Conservation (phyloP, 2,888 invertebrate genomes). For the Psylliodes chrysocephalus region DNA sequence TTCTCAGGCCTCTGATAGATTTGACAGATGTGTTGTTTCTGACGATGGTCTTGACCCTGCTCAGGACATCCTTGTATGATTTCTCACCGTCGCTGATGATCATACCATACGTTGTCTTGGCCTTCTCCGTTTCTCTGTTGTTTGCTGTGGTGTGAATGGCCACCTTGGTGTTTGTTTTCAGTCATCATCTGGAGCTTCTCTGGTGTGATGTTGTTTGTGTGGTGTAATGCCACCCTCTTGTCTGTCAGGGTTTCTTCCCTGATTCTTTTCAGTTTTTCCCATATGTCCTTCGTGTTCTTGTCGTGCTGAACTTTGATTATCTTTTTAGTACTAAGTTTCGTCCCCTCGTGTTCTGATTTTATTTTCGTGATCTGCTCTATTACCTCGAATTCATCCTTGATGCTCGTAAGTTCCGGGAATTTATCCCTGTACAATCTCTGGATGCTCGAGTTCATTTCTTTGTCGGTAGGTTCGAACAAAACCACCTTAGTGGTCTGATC, state of each 20-base stretch:
- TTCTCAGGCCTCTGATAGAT: not conserved
- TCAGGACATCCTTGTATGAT: not conserved
- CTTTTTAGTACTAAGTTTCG: not conserved
- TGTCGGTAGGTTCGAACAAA: conserved; percentile 27
- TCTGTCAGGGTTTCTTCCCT: not conserved
- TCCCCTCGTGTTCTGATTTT: not conserved
- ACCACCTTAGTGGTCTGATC: conserved; percentile 22
- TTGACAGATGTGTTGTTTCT: no score
- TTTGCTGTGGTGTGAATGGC: not conserved
- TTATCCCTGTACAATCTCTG: conserved; percentile 29
- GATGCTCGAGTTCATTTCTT: conserved; percentile 20
- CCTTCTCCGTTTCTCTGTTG: not conserved
- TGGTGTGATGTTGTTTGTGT: not conserved
- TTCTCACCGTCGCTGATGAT: conserved; percentile 2
- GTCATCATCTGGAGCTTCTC: not conserved
- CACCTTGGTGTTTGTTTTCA: not conserved
- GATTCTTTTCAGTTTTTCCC: not conserved
- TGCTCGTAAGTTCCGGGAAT: conserved; percentile 21
- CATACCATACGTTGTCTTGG: not conserved
- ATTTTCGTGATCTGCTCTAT: not conserved
- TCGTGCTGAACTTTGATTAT: not conserved
- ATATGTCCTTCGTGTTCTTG: not conserved
- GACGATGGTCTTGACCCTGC: not conserved
- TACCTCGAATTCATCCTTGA: not conserved
- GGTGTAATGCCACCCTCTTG: not conserved